Base-by-base conservation (phyloP, 2,797 vertebrate genomes). In the Gymnoscopelus microlampas region DNA sequence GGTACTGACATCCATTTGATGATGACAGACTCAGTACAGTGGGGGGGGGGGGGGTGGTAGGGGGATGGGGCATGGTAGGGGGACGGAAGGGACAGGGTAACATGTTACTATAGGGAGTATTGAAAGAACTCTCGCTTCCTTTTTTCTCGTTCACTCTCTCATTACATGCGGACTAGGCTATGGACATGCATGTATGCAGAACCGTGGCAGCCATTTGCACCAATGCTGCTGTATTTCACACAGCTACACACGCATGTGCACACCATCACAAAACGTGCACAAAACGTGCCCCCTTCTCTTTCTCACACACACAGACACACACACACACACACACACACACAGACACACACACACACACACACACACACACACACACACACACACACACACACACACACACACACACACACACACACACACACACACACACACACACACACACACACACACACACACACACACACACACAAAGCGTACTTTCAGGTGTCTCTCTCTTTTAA, bases 181-280 rank as follows among this genome's bases (percentile, higher is more conserved):
- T 65, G 13, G 56, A 63, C 72, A 76, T 81, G 73, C 80, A 60
- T 58, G 55, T 73, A 78, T 74, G 65, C 85, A 74, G 6, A 57
- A 24, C 55, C 10, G 9, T 58, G 26, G 29, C 24, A 19, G n/a
- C 68, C 19, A 49, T 66, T 71, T 71, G 29, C 19, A 54, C 62
- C 70, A 1, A 73, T 44, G 61, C 67, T 35, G 58, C 69, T 9
- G 13, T 68, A 29, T 53, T 48, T 44, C 55, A 64, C 26, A 66
- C 19, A 19, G 19, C 19, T 19, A 19, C 70, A 74, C 53, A 70
- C 24, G 66, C 63, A 68, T 66, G 62, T 2, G 47, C 63, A 56
- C 24, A 73, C 49, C 71, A 12, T 71, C 51, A 77, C 10, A 0
- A 3, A 53, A 49, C 71, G 80, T 85, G 76, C 80, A 84, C 61